A percentile compares a stretch with the other conserved stretches of the same genome.
Conservation (phyloP, 2,113 vertebrate genomes). For the Vidua chalybeata region DNA sequence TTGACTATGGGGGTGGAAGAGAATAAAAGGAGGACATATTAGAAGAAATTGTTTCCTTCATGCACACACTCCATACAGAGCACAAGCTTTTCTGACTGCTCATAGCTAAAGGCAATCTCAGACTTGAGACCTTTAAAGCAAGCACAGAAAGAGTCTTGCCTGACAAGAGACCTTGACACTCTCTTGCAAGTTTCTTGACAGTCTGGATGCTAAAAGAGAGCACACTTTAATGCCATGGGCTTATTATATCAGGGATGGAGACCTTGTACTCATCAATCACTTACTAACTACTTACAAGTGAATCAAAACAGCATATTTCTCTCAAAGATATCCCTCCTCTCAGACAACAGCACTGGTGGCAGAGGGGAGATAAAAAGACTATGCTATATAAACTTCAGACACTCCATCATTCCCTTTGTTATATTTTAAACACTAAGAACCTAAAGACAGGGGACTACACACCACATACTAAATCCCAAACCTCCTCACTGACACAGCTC, state of each 20-base stretch:
- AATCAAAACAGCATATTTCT: neutral
- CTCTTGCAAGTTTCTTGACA: neutral
- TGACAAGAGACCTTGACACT: neutral
- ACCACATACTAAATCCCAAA: neutral
- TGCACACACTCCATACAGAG: neutral
- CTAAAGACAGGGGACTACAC: neutral
- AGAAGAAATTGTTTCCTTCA: neutral
- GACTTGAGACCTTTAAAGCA: neutral
- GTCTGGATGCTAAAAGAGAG: neutral
- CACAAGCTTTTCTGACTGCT: neutral
- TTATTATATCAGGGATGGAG: neutral
- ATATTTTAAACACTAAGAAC: neutral
- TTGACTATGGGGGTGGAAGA: neutral
- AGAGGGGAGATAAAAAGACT: neutral
- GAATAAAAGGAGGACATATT: neutral
- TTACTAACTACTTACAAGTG: neutral
- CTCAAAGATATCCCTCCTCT: neutral
- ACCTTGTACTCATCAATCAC: neutral
- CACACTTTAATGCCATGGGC: neutral
- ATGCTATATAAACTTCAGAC: neutral
- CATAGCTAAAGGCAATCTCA: neutral
- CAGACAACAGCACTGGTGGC: neutral
- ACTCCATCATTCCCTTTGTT: neutral
- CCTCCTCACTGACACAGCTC: fast-evolving
- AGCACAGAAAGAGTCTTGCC: neutral